Percentiles rank a stretch among this genome's conserved stretches.
Conservation (phyloP, 1,140 invertebrate genomes). For the Drosophila sturtevanti region DNA sequence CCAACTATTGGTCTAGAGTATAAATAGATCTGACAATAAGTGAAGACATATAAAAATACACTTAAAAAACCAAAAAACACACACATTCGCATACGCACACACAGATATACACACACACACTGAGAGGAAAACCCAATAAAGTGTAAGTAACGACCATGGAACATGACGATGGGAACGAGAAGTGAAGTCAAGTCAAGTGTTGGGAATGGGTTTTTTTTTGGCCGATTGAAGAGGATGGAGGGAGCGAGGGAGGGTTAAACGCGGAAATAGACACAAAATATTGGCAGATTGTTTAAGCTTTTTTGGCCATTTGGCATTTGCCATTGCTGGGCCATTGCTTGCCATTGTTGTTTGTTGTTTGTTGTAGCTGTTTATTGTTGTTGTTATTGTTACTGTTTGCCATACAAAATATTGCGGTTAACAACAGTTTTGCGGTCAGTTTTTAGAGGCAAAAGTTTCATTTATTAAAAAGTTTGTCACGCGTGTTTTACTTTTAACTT, state of each 20-base stretch:
- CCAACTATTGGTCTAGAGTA: slow-evolving; percentile 7
- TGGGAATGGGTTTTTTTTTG: background rate
- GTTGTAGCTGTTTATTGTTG: slow-evolving; percentile 28
- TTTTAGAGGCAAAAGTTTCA: slow-evolving; percentile 59
- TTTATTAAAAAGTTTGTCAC: slow-evolving; percentile 80
- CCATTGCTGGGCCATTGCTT: slow-evolving; percentile 40
- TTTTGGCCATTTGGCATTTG: slow-evolving; percentile 77
- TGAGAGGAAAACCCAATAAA: slow-evolving; percentile 67
- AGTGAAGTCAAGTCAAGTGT: background rate
- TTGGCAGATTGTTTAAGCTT: slow-evolving; percentile 81
- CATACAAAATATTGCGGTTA: slow-evolving; percentile 56
- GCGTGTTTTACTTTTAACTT: slow-evolving; percentile 49
- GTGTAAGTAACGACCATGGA: slow-evolving; percentile 72
- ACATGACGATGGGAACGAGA: slow-evolving; percentile 18
- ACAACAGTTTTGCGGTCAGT: slow-evolving; percentile 57
- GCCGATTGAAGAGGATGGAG: background rate
- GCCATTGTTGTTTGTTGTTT: slow-evolving; percentile 18
- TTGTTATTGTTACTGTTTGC: slow-evolving; percentile 22
- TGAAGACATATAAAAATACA: slow-evolving; percentile 15
- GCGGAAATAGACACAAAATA: slow-evolving; percentile 78
- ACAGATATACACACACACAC: slow-evolving; percentile 49
- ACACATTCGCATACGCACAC: no score
- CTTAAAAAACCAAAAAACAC: slow-evolving; percentile 29
- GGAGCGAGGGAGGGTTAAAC: slow-evolving; percentile 7
- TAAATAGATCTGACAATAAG: slow-evolving; percentile 14